phyloP scores from a whole-genome alignment of 1,140 invertebrate genomes.

The Panulirus ornatus region DNA sequence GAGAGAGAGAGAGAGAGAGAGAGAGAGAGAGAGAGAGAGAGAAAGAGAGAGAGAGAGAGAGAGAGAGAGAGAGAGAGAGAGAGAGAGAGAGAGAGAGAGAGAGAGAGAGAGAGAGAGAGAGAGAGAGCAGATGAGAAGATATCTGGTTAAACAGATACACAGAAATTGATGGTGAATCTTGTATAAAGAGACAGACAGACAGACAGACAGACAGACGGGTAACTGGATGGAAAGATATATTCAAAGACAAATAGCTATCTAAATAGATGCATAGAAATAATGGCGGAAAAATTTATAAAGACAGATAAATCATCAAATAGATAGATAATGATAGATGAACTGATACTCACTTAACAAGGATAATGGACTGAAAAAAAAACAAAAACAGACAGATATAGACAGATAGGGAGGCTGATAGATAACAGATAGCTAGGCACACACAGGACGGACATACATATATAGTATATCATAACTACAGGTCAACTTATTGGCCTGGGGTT shows the following conservation, averaged over 20 bases:
- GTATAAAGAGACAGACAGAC: conserved; percentile 16
- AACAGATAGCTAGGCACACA: no score
- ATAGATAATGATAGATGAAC: neutral
- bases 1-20: no score
- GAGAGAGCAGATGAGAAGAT: neutral
- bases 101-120: no score
- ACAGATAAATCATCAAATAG: neutral
- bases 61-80: no score
- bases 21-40: no score
- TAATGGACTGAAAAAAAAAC: neutral
- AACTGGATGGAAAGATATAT: neutral
- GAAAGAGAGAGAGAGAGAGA: no score
- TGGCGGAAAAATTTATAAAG: neutral
- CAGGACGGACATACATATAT: no score
- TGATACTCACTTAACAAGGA: neutral
- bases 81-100: no score
- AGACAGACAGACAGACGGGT: neutral
- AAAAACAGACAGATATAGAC: neutral
- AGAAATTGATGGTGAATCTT: neutral
- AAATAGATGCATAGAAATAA: neutral
- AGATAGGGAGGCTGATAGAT: no score
- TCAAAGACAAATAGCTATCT: neutral
- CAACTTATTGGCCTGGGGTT: no score
- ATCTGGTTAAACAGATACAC: conserved; percentile 13
- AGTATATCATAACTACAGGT: no score